phyloP scores from a whole-genome alignment of 2,113 vertebrate genomes.

The Australoheros scitulus region DNA sequence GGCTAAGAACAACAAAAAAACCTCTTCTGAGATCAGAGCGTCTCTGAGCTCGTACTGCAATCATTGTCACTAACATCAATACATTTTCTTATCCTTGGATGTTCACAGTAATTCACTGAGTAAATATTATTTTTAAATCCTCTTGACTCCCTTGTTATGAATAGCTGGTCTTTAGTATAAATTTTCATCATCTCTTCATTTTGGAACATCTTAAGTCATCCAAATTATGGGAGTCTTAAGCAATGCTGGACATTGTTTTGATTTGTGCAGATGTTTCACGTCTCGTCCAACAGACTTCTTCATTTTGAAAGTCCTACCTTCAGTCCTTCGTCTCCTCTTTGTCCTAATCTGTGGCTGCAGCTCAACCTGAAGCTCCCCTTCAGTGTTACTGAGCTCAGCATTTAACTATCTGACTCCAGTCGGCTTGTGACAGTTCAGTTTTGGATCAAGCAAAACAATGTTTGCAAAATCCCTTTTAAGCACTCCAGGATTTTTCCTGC shows the following conservation, averaged over 20 bases:
- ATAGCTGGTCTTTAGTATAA: not conserved
- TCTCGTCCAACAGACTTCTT: not conserved
- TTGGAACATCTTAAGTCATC: no score
- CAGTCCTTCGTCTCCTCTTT: not conserved
- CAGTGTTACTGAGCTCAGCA: not conserved
- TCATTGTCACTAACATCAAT: not conserved
- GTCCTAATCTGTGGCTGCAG: not conserved
- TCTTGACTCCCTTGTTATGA: not conserved
- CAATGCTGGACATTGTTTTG: not conserved
- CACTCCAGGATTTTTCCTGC: no score
- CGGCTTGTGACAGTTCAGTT: not conserved
- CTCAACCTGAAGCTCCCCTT: not conserved
- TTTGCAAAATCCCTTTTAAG: no score
- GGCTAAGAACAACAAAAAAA: not conserved
- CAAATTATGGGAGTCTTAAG: not conserved
- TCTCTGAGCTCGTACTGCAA: not conserved
- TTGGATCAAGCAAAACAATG: no score
- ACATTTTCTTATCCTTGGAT: not conserved
- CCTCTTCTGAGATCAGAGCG: not conserved
- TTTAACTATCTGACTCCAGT: no score
- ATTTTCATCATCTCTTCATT: not conserved
- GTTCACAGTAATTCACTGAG: not conserved
- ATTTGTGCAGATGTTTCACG: not conserved
- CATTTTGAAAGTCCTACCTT: no score
- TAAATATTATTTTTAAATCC: not conserved